Percentiles rank a stretch among this genome's conserved stretches.
These are phyloP conservation scores for Mirounga angustirostris DNA, from an alignment of 2,113 vertebrate species.

Conservation along the genomic window DNA sequence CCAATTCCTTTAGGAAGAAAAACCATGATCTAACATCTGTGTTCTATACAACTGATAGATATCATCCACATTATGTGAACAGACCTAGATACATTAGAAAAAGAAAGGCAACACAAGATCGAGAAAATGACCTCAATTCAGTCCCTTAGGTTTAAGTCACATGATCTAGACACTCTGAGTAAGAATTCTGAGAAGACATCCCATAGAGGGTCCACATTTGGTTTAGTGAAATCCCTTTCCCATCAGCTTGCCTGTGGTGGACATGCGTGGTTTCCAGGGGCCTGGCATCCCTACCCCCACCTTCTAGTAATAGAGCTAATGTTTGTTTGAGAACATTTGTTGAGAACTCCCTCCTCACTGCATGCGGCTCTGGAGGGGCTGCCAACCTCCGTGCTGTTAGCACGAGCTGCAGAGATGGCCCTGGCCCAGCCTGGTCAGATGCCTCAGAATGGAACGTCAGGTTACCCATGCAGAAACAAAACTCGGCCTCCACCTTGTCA, in stretches of 20 bases:
- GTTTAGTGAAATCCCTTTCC: not conserved
- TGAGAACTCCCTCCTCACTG: not conserved
- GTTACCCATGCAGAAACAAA: not conserved
- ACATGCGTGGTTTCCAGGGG: not conserved
- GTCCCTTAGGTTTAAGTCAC: not conserved
- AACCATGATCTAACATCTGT: not conserved
- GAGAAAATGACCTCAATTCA: not conserved
- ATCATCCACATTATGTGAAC: not conserved
- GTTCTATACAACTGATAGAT: not conserved
- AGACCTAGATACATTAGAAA: not conserved
- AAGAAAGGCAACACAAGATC: not conserved
- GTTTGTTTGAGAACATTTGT: constrained; percentile 34
- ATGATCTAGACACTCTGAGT: not conserved
- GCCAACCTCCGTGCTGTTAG: not conserved
- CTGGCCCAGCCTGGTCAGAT: not conserved
- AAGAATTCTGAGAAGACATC: not conserved
- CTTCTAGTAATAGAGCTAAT: not conserved
- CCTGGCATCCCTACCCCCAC: not conserved
- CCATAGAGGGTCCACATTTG: not conserved
- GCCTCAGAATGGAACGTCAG: not conserved
- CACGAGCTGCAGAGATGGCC: constrained; percentile 26
- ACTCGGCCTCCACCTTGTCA: not conserved
- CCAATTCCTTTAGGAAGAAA: not conserved
- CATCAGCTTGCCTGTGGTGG: not conserved
- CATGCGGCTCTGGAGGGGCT: not conserved